Evolutionary conservation across 2,797 vertebrate genomes (phyloP), one percentile per base, ranked within the genome.

Genomic region (Stomatorhinus walkeri): DNA sequence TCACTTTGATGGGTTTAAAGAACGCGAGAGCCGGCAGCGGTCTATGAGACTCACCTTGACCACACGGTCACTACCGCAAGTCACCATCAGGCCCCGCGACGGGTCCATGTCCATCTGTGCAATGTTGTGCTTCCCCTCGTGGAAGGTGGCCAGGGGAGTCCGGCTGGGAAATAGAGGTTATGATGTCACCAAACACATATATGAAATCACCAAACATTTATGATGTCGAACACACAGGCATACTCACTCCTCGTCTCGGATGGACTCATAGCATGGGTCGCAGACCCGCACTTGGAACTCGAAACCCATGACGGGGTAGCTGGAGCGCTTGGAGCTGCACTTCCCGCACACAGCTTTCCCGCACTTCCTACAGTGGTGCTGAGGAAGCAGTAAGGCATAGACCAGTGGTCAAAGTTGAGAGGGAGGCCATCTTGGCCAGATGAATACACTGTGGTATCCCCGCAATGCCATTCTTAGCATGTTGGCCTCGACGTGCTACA

Each of bases 281-380:
- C 98, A 99, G 88, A 99, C 96, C 2, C 98, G 96, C 91, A 99
- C 97, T 1, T 97, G 98, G 95, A 99, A 99, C 95, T 99, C 98
- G 52, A 99, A 99, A 90, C 98, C 98, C 98, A 99, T 99, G 91
- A 98, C 90, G 0, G 98, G 98, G 91, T 96, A 99, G 0, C 96
- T 97, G n/a, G 98, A 98, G 89, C 97, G 96, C 91, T 98, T 99
- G 40, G 96, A 97, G 91, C 98, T 99, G 92, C 98, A 99, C 92
- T 97, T 99, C 28, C 97, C 98, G 89, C 98, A 99, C 14, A 99
- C 96, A 0, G 98, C 98, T 90, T 97, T 96, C 0, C 98, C 98
- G 52, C 98, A 99, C 91, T 98, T 99, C 93, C 98, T 96, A 95
- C 98, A 99, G 92, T 99, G 98, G 91, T 99, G 98, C 98, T 99